A percentile compares a stretch with the other conserved stretches of the same genome.
Evolutionary conservation across 2,888 invertebrate species (phyloP).

Genomic region (Spicauda simplicius): DNA sequence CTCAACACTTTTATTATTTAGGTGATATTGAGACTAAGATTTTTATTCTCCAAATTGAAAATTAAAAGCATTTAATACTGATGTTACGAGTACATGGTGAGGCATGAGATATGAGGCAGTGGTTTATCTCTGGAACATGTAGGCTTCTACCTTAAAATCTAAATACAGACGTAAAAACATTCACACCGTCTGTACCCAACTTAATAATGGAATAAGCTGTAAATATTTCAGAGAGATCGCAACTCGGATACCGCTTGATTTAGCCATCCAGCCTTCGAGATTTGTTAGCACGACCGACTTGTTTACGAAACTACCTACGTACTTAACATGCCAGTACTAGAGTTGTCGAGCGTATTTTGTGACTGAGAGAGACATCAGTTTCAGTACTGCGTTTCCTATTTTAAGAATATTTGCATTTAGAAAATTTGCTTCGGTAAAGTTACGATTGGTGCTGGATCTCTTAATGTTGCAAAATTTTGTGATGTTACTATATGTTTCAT

Average conservation of each 20-base stretch:
- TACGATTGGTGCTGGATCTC: not conserved
- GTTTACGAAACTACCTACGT: constrained; percentile 62
- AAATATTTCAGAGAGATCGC: constrained; percentile 63
- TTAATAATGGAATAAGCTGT: constrained; percentile 52
- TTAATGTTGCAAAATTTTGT: not conserved
- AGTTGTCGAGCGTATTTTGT: constrained; percentile 42
- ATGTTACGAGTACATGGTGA: no score
- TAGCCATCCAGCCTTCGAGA: constrained; percentile 68
- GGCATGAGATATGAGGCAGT: no score
- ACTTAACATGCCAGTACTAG: constrained; percentile 44
- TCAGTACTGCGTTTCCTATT: constrained; percentile 4
- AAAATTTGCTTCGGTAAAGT: not conserved
- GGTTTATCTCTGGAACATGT: not conserved
- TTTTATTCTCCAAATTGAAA: no score
- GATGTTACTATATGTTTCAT: no score
- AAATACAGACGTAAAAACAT: constrained; percentile 5
- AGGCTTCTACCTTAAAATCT: not conserved
- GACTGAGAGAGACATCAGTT: constrained; percentile 27
- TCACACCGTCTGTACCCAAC: constrained; percentile 29
- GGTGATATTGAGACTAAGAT: no score
- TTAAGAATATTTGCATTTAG: constrained; percentile 9
- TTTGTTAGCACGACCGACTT: constrained; percentile 64
- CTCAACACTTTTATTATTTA: no score
- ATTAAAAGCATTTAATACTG: no score
- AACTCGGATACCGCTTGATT: constrained; percentile 74